A percentile compares a stretch with the other conserved stretches of the same genome.
These are phyloP conservation scores for Leucopsar rothschildi DNA, from an alignment of 2,113 vertebrate species.

Conservation along the genomic window DNA sequence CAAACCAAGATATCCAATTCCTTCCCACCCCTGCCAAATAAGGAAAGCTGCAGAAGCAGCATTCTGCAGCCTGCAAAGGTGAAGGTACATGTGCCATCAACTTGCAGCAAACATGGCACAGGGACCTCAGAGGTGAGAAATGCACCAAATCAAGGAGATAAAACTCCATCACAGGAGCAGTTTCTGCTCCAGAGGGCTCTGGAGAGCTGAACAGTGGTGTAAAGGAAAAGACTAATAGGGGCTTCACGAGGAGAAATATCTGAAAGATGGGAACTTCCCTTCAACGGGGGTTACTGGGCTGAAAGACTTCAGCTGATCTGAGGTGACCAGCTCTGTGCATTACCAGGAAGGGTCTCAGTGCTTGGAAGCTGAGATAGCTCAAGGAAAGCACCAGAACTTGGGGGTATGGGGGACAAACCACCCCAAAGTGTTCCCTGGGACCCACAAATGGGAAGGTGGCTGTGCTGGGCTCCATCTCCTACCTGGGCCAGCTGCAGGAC, in stretches of 20 bases:
- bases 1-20: neutral
- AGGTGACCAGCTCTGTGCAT: neutral
- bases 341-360: neutral
- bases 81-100: neutral
- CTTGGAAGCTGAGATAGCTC: neutral
- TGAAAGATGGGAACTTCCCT: neutral
- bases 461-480: neutral
- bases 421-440: neutral
- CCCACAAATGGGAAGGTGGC: rapidly evolving
- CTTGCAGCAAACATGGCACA: neutral
- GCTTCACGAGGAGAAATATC: rapidly evolving
- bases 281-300: neutral
- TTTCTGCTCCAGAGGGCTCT: neutral
- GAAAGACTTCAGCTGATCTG: neutral
- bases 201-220: neutral
- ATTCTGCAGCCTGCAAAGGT: neutral
- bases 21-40: rapidly evolving
- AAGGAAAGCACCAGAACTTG: neutral
- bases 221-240: neutral
- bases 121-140: neutral
- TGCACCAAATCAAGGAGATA: neutral
- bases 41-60: neutral
- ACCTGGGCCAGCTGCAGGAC: conserved; percentile 89
- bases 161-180: neutral
- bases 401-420: neutral